Conservation (phyloP, 2,888 invertebrate species). For the Microctonus aethiopoides region DNA sequence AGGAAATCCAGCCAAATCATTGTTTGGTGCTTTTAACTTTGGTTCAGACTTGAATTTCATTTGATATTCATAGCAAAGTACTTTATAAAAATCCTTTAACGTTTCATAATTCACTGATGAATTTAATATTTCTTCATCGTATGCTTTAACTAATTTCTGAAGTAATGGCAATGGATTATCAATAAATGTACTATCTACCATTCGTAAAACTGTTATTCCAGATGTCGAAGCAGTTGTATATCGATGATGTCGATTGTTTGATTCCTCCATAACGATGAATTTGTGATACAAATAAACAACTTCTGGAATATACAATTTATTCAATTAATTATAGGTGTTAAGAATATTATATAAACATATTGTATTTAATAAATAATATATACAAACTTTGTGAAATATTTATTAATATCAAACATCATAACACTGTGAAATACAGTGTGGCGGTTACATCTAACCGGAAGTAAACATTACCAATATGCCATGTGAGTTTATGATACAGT, state of each 20-base stretch:
- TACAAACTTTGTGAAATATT: not conserved
- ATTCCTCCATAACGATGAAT: constrained; percentile 46
- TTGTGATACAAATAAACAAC: not conserved
- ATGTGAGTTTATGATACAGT: not conserved
- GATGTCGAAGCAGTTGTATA: constrained; percentile 43
- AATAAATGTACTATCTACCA: constrained; percentile 21
- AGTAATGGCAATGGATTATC: constrained; percentile 23
- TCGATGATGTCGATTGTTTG: constrained; percentile 43
- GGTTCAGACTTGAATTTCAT: not conserved
- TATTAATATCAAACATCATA: not conserved
- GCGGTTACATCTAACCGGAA: not conserved
- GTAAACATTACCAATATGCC: not conserved
- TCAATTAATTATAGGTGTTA: not conserved
- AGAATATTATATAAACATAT: not conserved
- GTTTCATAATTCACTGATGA: constrained; percentile 33
- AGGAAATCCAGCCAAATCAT: not conserved
- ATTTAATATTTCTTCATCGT: constrained; percentile 36
- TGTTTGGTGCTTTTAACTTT: not conserved
- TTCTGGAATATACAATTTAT: not conserved
- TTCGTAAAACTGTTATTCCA: constrained; percentile 45
- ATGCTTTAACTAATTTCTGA: constrained; percentile 32
- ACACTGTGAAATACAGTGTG: too few relatives aligned
- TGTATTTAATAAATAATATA: not conserved
- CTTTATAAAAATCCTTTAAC: constrained; percentile 43
- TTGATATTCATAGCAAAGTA: constrained; percentile 53